Evolutionary conservation across 2,797 vertebrate species (phyloP).

Genomic region (Onychomys torridus): DNA sequence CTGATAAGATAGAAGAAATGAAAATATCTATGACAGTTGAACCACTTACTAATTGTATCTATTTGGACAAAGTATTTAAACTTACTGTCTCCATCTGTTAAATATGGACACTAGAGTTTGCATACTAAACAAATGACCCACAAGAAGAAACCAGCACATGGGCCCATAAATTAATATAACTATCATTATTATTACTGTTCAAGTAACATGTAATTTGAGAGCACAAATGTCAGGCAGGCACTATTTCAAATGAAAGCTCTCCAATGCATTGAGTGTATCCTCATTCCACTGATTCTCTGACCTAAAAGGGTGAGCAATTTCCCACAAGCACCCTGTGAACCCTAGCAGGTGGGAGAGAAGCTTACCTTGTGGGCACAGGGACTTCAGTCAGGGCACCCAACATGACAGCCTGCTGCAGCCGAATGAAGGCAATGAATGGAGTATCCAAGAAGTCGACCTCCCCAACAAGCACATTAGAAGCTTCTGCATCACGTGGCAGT

Average conservation of each 20-base stretch:
- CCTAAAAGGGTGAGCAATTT: background rate
- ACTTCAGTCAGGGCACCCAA: conserved; percentile 98
- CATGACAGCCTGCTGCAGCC: conserved; percentile 98
- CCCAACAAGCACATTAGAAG: conserved; percentile 98
- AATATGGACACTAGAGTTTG: background rate
- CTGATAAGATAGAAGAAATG: conserved; percentile 1
- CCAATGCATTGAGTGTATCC: too few relatives aligned
- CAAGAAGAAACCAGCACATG: background rate
- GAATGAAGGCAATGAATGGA: conserved; percentile 97
- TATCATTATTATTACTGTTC: background rate
- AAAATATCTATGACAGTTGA: conserved; percentile 2
- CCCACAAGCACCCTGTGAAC: background rate
- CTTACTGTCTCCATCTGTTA: conserved; percentile 6
- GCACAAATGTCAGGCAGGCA: background rate
- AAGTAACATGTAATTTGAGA: background rate
- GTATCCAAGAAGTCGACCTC: conserved; percentile 97
- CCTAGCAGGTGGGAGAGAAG: background rate
- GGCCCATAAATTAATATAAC: background rate
- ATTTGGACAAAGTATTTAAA: background rate
- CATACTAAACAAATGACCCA: conserved; percentile 1
- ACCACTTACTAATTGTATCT: background rate
- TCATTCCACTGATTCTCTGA: background rate
- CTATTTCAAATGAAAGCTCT: background rate
- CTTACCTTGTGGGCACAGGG: conserved; percentile 97
- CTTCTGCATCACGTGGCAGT: conserved; percentile 97